phyloP scores from a whole-genome alignment of 2,113 vertebrate species.

The Tetrao urogallus region DNA sequence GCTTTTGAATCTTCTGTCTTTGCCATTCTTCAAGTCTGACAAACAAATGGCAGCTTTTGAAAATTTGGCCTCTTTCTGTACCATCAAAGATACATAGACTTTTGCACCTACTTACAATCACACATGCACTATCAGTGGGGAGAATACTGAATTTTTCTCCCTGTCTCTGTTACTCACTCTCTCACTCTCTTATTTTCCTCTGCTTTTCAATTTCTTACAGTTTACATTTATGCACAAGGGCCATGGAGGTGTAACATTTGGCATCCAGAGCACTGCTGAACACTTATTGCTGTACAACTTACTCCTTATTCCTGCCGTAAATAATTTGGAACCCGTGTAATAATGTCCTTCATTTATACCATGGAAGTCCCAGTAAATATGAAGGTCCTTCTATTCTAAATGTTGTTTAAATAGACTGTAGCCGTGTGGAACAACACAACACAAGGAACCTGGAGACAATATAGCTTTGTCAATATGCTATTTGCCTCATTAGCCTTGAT shows the following conservation, averaged over 20 bases:
- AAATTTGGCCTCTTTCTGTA: background rate
- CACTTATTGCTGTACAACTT: background rate
- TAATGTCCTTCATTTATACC: background rate
- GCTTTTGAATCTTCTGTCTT: background rate
- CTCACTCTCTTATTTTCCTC: background rate
- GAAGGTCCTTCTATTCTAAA: background rate
- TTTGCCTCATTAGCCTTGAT: background rate
- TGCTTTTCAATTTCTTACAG: background rate
- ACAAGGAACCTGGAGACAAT: background rate
- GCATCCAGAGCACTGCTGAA: background rate
- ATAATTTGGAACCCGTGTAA: background rate
- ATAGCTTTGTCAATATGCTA: background rate
- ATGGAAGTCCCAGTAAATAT: background rate
- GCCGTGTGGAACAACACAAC: background rate
- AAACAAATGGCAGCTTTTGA: background rate
- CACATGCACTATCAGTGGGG: accelerated
- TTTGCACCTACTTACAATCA: background rate
- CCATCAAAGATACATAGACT: background rate
- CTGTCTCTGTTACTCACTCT: background rate
- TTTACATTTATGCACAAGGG: background rate
- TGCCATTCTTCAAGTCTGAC: background rate
- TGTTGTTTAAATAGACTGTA: background rate
- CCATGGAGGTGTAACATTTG: background rate
- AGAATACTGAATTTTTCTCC: background rate
- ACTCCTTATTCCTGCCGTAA: background rate